These are phyloP conservation scores for Noctua comes DNA, from an alignment of 2,888 invertebrate species.

Conservation along the genomic window DNA sequence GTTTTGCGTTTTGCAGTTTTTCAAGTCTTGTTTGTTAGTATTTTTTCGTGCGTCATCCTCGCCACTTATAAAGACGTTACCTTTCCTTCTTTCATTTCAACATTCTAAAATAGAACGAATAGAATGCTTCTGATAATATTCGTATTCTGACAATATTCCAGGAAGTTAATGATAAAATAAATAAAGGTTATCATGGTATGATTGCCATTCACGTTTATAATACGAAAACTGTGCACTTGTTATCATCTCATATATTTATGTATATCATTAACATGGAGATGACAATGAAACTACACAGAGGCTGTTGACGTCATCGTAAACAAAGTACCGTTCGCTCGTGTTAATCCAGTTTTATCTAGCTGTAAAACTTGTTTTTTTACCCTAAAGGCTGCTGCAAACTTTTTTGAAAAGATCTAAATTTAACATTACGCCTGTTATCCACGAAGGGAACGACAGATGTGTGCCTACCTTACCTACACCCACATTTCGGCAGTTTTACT, in stretches of 20 bases:
- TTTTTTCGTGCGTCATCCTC: constrained; percentile 13
- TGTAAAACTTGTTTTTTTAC: not conserved
- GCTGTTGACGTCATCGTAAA: constrained; percentile 37
- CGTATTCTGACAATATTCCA: constrained; percentile 29
- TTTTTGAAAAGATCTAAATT: not conserved
- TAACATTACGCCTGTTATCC: not conserved
- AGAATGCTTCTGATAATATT: not conserved
- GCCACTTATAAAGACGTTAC: not conserved
- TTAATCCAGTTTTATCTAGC: constrained; percentile 13
- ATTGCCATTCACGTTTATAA: constrained; percentile 39
- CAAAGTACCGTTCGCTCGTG: constrained; percentile 29
- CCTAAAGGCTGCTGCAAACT: not conserved
- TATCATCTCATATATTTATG: constrained; percentile 23
- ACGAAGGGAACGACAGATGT: not conserved
- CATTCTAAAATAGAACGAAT: constrained; percentile 1
- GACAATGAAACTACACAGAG: constrained; percentile 49
- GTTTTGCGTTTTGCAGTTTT: constrained; percentile 13
- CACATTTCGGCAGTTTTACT: not conserved
- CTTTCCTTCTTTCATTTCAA: constrained; percentile 9
- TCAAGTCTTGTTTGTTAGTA: constrained; percentile 10
- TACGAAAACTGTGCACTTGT: constrained; percentile 41
- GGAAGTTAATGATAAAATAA: constrained; percentile 49
- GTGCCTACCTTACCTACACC: not conserved
- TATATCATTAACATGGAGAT: constrained; percentile 33
- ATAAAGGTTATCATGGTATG: constrained; percentile 48